phyloP scores from a whole-genome alignment of 2,888 invertebrate genomes.

The Patella ulyssiponensis region DNA sequence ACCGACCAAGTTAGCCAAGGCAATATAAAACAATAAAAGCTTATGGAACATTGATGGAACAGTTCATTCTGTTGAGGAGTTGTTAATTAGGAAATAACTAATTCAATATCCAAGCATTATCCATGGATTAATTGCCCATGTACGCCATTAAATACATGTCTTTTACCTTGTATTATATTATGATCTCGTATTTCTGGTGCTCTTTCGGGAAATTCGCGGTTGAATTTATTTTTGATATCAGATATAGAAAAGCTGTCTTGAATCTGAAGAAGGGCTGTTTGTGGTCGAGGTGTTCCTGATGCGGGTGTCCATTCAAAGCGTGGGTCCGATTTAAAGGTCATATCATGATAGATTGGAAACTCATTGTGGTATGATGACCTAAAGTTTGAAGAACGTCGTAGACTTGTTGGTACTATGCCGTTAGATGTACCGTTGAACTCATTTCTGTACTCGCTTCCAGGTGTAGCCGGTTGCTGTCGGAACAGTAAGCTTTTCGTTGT shows the following conservation, averaged over 20 bases:
- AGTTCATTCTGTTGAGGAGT: no score
- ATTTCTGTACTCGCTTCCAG: conserved; percentile 52
- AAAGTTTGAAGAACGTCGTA: conserved; percentile 43
- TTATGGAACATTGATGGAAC: no score
- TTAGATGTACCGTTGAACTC: conserved; percentile 56
- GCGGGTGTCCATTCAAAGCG: conserved; percentile 65
- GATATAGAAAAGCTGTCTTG: conserved; percentile 68
- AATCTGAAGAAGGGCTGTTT: conserved; percentile 57
- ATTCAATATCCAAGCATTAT: conserved; percentile 25
- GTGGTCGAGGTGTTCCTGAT: conserved; percentile 59
- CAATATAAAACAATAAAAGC: no score
- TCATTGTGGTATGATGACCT: conserved; percentile 55
- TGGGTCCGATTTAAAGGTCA: conserved; percentile 57
- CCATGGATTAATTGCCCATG: conserved; percentile 66
- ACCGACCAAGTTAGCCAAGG: no score
- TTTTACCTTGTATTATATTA: conserved; percentile 58
- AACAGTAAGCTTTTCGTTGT: neutral
- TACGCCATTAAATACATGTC: conserved; percentile 64
- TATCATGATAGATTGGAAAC: conserved; percentile 52
- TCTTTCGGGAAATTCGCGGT: conserved; percentile 59
- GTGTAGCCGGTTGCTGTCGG: conserved; percentile 39
- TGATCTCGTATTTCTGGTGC: conserved; percentile 67
- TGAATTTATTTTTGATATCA: conserved; percentile 56
- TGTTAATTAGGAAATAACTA: no score
- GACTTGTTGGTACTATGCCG: conserved; percentile 55